Base-by-base conservation (phyloP, 2,113 vertebrate genomes). In the Acanthochromis polyacanthus region DNA sequence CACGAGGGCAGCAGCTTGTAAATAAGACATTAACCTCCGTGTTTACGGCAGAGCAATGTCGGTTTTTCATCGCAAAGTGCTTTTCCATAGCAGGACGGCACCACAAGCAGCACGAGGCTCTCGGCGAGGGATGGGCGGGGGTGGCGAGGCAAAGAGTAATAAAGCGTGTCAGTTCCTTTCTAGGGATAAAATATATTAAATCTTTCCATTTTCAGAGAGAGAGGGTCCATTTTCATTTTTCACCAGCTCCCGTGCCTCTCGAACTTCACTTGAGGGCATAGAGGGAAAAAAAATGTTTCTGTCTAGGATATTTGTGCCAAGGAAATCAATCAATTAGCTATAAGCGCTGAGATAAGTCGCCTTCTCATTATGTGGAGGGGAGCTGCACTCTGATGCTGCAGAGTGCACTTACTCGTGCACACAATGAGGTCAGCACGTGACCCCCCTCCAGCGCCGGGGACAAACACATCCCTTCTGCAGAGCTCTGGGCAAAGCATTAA, bases 401-500 rank as follows among this genome's bases (percentile, higher is more conserved):
- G 74, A 81, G 85, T 81, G 84, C 78, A 90, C 86, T 92, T 91
- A 91, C 93, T 91, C 90, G 82, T 94, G 93, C 90, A 80, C 89
- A 91, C 93, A 94, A 94, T 89, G 93, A 93, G 94, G 93, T 95
- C 93, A 93, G 90, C 94, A 94, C 94, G 93, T 95, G 93, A 93
- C 93, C 92, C 86, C 70, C 84, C 83, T 77, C 53, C 85, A 70
- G 84, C 67, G 38, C 80, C 65, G 74, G 75, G 80, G 67, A 85
- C 87, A 90, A 88, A 91, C 81, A 68, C 88, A 83, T 82, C 90
- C 87, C 84, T 86, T 82, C 88, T 93, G 90, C 87, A 78, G 80
- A 59, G 87, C 92, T 92, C 60, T 43, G 78, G 86, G 87, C 78
- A 5, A 82, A 80, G 74, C 15, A 57, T 63, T 81, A 60, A 73